Base-by-base conservation (phyloP, 2,888 invertebrate species). In the Pristionchus japonicus region DNA sequence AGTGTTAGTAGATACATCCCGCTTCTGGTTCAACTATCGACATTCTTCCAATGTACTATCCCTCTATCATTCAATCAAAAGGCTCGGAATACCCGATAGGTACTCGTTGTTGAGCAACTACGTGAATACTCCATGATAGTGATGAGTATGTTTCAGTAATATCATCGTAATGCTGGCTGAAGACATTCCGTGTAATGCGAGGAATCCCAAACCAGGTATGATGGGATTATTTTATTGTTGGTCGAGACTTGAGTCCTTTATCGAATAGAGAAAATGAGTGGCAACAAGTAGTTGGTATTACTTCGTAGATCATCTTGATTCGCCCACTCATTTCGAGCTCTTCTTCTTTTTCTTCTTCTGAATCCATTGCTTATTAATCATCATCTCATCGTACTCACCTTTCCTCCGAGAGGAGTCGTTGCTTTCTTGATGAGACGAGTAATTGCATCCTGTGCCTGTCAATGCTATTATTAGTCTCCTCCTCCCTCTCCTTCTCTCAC, bases 1-100 rank as follows among this genome's bases (percentile, higher is more conserved):
- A 0, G 98, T 99, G 23, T 95, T 99, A 88, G 99, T 99, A 0
- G 99, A 99, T 95, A 99, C 91, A 0, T 99, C 98, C 0, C 96
- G 99, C 88, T 99, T 99, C 95, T 99, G 99, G 99, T 99, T 99
- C 95, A 99, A 99, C 95, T 99, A 99, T 95, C 96, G 99, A 11
- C 99, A 99, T 96, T 98, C 99, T 49, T 98, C 99, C 6, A 99
- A 99, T 95, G 99, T 99, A 0, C 95, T 99, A 31, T 99, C 99
- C 0, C 97, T 99, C 90, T 99, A 99, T 95, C 96, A 98, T 20
- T 98, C 98, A 94, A 98, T 99, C 0, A 99, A 99, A 95, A 96
- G 99, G 27, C 96, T 99, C 6, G 99, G 99, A n/a, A 99, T 99
- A 92, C 99, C 99, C 0, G 99, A 99, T 95, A 96, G 96, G 96